Evolutionary conservation across 2,797 vertebrate species (phyloP).

Genomic region (Cottoperca gobio): DNA sequence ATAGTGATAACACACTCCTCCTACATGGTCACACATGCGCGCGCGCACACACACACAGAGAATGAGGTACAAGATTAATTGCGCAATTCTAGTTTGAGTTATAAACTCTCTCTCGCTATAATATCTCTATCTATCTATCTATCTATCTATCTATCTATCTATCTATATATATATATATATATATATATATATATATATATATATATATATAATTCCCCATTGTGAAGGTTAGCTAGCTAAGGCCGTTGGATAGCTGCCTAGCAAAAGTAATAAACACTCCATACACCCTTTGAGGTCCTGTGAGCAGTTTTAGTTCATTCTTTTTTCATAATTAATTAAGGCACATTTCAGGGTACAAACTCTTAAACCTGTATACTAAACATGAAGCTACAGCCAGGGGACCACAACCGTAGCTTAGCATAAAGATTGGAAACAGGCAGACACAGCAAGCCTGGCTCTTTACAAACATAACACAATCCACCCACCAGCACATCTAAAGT

Average conservation of each 20-base stretch:
- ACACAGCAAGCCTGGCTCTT: background rate
- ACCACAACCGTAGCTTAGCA: background rate
- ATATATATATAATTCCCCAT: no score
- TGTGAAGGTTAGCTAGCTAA: constrained; percentile 4
- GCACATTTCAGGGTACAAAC: background rate
- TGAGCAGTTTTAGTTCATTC: constrained; percentile 1
- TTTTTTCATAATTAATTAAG: background rate
- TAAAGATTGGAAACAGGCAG: background rate
- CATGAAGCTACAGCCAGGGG: background rate
- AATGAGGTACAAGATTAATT: background rate
- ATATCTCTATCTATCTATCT: no score
- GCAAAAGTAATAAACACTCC: constrained; percentile 11
- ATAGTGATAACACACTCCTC: background rate
- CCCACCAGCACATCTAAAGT: background rate
- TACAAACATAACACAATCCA: background rate
- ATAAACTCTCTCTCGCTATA: no score
- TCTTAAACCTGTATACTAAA: no score
- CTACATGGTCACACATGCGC: constrained; percentile 3
- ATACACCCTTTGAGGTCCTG: background rate
- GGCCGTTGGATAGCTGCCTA: background rate
- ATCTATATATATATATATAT: no score
- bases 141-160: no score
- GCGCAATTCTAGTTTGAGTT: background rate
- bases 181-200: no score
- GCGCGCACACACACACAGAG: background rate